Percentiles rank a stretch among this genome's conserved stretches.
phyloP scores from a whole-genome alignment of 2,113 vertebrate genomes.

The Mobula hypostoma region DNA sequence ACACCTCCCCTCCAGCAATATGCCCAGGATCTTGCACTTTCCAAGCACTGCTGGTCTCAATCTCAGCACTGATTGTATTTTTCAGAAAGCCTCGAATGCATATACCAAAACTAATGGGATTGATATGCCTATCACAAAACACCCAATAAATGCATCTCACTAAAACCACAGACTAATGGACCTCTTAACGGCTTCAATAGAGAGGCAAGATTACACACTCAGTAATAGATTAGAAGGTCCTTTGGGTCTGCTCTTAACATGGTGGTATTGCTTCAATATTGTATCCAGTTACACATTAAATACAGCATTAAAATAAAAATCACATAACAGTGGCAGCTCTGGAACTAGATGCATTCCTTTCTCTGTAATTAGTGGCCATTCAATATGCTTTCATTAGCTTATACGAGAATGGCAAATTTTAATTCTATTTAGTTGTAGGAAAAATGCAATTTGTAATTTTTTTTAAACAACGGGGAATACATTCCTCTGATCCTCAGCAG shows the following conservation, averaged over 20 bases:
- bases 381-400: conserved; percentile 7
- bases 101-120: conserved; percentile 1
- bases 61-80: not conserved
- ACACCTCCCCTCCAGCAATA: not conserved
- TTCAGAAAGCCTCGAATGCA: not conserved
- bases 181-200: not conserved
- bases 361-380: not conserved
- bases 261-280: not conserved
- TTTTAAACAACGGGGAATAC: not conserved
- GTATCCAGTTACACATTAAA: not conserved
- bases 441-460: not conserved
- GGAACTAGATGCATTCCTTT: not conserved
- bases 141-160: not conserved
- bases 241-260: not conserved
- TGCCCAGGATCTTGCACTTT: not conserved
- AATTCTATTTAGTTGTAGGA: conserved; percentile 8
- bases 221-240: not conserved
- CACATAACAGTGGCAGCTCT: not conserved
- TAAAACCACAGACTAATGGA: not conserved
- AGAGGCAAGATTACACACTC: not conserved
- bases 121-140: not conserved
- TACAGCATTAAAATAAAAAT: not conserved
- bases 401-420: not conserved
- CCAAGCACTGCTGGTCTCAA: not conserved
- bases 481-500: not conserved